Evolutionary conservation across 2,113 vertebrate species (phyloP).

Genomic region (Nothobranchius furzeri): DNA sequence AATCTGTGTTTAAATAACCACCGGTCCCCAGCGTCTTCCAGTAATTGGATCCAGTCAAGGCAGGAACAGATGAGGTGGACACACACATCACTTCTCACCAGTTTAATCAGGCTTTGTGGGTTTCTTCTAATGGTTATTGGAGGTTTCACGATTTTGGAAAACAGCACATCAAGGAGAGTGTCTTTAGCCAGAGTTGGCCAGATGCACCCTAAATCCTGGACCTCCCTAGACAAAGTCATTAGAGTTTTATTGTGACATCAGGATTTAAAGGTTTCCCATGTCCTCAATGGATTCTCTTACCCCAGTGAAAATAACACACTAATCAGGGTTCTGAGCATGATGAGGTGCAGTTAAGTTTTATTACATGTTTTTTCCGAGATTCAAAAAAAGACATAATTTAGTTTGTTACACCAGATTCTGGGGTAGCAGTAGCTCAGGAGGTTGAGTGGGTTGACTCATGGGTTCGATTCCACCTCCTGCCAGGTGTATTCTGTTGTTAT

Average conservation of each 20-base stretch:
- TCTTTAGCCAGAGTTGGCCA: not conserved
- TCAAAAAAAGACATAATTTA: no score
- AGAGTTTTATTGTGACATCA: conserved; percentile 15
- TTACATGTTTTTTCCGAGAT: not conserved
- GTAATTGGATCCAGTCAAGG: conserved; percentile 33
- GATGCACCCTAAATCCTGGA: conserved; percentile 19
- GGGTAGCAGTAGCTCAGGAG: no score
- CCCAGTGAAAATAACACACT: not conserved
- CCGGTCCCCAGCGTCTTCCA: not conserved
- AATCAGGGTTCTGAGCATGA: conserved; percentile 1
- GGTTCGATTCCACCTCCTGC: no score
- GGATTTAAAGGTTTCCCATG: conserved; percentile 11
- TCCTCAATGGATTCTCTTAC: not conserved
- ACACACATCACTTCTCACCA: conserved; percentile 20
- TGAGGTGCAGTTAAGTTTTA: not conserved
- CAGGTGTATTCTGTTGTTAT: no score
- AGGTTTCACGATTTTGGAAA: conserved; percentile 15
- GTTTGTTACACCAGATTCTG: no score
- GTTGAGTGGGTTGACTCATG: no score
- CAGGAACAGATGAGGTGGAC: conserved; percentile 10
- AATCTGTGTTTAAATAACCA: conserved; percentile 20
- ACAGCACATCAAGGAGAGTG: not conserved
- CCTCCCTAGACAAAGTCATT: conserved; percentile 16
- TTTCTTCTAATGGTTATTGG: conserved; percentile 31
- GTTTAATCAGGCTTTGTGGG: conserved; percentile 33